Percentiles rank a stretch among this genome's conserved stretches.
These are phyloP conservation scores for Ianthella basta DNA, from an alignment of 37 sponge, comb jelly and placozoan genomes.

Conservation along the genomic window DNA sequence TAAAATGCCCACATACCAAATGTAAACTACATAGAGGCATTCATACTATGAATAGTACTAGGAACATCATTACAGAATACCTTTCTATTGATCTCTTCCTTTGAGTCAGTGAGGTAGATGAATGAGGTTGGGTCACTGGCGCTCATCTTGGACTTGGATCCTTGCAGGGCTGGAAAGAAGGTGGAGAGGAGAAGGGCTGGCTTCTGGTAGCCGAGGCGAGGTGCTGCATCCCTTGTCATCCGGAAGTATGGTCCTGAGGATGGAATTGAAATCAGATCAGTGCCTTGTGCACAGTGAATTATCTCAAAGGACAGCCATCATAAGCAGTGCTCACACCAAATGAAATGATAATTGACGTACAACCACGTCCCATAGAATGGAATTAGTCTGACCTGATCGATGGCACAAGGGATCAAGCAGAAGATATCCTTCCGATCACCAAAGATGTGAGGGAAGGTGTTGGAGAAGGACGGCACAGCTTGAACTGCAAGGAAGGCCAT, in stretches of 20 bases:
- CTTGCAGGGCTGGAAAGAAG: constrained; percentile 89
- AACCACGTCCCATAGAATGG: background rate
- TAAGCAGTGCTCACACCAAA: too few species aligned
- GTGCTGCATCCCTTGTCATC: constrained; percentile 90
- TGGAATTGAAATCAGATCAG: too few species aligned
- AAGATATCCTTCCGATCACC: constrained; percentile 67
- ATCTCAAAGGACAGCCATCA: too few species aligned
- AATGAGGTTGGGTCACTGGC: constrained; percentile 76
- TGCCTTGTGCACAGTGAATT: too few species aligned
- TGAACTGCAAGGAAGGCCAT: constrained; percentile 90
- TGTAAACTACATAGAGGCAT: too few species aligned
- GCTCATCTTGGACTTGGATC: constrained; percentile 86
- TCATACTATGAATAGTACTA: too few species aligned
- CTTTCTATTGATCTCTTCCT: constrained; percentile 75
- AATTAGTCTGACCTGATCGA: constrained; percentile 94
- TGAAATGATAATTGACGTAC: too few species aligned
- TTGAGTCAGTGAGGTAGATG: constrained; percentile 77
- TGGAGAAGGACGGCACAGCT: constrained; percentile 85
- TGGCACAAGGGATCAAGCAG: constrained; percentile 93
- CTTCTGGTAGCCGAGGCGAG: constrained; percentile 70
- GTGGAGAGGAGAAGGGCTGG: constrained; percentile 82
- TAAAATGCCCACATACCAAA: too few species aligned
- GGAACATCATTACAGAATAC: too few species aligned
- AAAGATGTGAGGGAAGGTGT: constrained; percentile 88
- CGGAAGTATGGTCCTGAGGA: constrained; percentile 85